Percentiles rank a stretch among this genome's conserved stretches.
Evolutionary conservation across 2,797 vertebrate species (phyloP).

Genomic region (Cacajao melanocephalus): DNA sequence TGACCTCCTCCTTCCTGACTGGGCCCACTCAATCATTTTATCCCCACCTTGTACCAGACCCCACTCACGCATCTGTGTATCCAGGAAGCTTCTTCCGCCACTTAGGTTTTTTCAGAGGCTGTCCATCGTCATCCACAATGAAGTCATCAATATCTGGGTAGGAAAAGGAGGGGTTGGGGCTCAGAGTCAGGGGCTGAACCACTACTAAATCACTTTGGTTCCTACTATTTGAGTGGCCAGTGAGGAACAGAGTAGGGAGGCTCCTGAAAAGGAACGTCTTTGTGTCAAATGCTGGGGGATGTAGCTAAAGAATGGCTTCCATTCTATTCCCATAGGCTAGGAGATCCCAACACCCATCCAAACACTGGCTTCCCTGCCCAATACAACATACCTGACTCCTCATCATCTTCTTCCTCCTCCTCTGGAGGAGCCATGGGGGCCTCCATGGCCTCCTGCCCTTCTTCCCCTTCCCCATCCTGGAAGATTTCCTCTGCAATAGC

Average conservation of each 20-base stretch:
- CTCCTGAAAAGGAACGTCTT: not conserved
- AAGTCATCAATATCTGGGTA: constrained; percentile 96
- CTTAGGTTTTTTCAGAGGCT: constrained; percentile 96
- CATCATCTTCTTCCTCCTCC: constrained; percentile 95
- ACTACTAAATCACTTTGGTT: not conserved
- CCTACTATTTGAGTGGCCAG: not conserved
- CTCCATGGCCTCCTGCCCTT: constrained; percentile 91
- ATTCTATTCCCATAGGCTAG: not conserved
- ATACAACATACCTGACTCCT: constrained; percentile 91
- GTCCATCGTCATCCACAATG: constrained; percentile 99
- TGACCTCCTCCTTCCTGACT: not conserved
- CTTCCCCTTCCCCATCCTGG: constrained; percentile 94
- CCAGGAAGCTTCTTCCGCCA: constrained; percentile 97
- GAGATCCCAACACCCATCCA: not conserved
- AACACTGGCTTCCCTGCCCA: not conserved
- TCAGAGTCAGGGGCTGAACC: not conserved
- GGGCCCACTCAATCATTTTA: not conserved
- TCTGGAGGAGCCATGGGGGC: constrained; percentile 88
- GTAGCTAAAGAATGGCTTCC: not conserved
- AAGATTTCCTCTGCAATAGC: constrained; percentile 98
- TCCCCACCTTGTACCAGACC: constrained; percentile 16
- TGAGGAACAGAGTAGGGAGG: not conserved
- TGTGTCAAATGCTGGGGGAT: not conserved
- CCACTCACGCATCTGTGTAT: constrained; percentile 98
- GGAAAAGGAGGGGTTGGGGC: constrained; percentile 16